phyloP scores from a whole-genome alignment of 2,888 invertebrate genomes.

The Halictus quadricinctus region DNA sequence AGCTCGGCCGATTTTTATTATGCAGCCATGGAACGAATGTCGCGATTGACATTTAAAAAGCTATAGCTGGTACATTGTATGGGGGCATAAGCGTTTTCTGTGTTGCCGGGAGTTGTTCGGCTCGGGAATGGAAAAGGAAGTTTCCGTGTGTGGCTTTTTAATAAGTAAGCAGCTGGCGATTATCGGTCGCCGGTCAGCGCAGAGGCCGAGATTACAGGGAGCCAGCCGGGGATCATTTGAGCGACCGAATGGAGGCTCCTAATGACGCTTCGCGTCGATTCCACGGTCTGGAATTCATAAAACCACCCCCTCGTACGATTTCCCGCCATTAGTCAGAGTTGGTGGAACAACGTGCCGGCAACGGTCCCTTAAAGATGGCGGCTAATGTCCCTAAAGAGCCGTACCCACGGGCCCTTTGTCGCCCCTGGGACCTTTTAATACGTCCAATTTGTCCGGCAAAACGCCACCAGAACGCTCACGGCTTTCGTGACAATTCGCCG shows the following conservation, averaged over 20 bases:
- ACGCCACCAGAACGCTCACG: background rate
- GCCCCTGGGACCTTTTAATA: constrained; percentile 32
- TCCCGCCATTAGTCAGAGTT: constrained; percentile 32
- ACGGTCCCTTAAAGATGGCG: constrained; percentile 42
- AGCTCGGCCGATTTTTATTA: constrained; percentile 30
- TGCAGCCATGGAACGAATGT: background rate
- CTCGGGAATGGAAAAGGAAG: background rate
- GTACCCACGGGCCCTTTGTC: constrained; percentile 46
- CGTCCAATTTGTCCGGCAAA: constrained; percentile 49
- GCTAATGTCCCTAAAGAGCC: constrained; percentile 39
- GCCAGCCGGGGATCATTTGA: background rate
- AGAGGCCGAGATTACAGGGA: background rate
- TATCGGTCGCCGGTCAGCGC: background rate
- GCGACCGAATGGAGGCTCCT: background rate
- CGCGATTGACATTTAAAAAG: constrained; percentile 27
- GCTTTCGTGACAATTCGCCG: background rate
- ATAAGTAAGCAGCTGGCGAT: background rate
- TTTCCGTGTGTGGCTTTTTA: constrained; percentile 2
- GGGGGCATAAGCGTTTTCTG: background rate
- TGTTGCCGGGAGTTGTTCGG: background rate
- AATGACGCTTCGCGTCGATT: constrained; percentile 16
- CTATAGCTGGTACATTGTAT: background rate
- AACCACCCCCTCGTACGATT: constrained; percentile 26
- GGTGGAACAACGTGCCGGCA: constrained; percentile 24
- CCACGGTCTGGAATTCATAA: constrained; percentile 27